A percentile compares a stretch with the other conserved stretches of the same genome.
Evolutionary conservation across 1,140 invertebrate species (phyloP).

Genomic region (Planococcus citri): DNA sequence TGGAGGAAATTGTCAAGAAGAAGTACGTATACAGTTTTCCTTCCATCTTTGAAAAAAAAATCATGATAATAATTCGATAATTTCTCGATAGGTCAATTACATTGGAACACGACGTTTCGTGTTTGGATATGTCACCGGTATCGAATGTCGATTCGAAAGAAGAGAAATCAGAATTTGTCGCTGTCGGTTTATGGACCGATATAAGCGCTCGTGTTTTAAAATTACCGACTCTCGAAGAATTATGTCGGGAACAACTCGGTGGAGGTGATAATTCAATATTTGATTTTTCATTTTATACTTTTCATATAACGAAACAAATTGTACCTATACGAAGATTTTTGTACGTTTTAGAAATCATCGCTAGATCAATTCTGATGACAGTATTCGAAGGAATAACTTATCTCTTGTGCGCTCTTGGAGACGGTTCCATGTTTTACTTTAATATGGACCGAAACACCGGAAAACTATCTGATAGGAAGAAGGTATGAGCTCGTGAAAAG

Average conservation of each 20-base stretch:
- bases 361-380: conserved; percentile 86
- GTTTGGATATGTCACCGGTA: conserved; percentile 83
- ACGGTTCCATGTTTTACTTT: conserved; percentile 97
- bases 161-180: conserved; percentile 57
- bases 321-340: background rate
- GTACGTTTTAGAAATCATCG: conserved; percentile 68
- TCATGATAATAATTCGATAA: conserved; percentile 2
- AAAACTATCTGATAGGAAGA: conserved; percentile 66
- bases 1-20: conserved; percentile 49
- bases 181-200: conserved; percentile 94
- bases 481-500: too few species aligned
- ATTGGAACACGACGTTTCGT: conserved; percentile 89
- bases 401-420: conserved; percentile 82
- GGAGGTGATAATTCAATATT: conserved; percentile 57
- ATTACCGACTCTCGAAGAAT: conserved; percentile 61
- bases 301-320: background rate
- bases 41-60: background rate
- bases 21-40: conserved; percentile 37
- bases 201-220: conserved; percentile 78
- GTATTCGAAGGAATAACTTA: conserved; percentile 79
- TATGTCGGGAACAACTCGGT: conserved; percentile 73
- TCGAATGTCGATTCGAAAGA: conserved; percentile 37
- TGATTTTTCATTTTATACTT: too few species aligned
- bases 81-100: conserved; percentile 41
- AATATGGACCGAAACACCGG: conserved; percentile 60